Percentiles rank a stretch among this genome's conserved stretches.
phyloP scores from a whole-genome alignment of 2,113 vertebrate species.

The Ursus arctos region DNA sequence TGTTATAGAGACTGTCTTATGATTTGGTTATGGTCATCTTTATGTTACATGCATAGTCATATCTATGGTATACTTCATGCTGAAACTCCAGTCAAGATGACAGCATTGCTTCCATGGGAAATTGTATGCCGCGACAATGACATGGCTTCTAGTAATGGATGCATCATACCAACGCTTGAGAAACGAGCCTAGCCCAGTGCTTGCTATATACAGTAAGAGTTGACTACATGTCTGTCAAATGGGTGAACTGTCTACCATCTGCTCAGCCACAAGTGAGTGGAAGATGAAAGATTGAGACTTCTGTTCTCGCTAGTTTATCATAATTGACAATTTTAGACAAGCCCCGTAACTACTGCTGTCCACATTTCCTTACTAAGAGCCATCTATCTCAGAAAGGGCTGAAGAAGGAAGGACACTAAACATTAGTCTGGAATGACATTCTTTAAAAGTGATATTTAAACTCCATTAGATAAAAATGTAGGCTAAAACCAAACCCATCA shows the following conservation, averaged over 20 bases:
- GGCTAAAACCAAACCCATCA: conserved; percentile 34
- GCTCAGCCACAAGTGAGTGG: neutral
- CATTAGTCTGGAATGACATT: conserved; percentile 42
- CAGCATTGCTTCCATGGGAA: neutral
- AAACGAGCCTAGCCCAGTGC: neutral
- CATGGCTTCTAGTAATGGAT: neutral
- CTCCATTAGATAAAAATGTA: conserved; percentile 46
- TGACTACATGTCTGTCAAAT: neutral
- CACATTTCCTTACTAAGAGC: conserved; percentile 36
- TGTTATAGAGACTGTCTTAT: neutral
- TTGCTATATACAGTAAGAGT: neutral
- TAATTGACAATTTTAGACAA: conserved; percentile 14
- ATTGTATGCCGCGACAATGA: neutral
- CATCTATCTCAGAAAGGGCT: neutral
- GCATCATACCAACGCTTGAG: neutral
- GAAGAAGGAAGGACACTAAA: conserved; percentile 9
- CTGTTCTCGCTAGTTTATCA: neutral
- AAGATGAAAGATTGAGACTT: conserved; percentile 34
- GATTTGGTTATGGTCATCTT: neutral
- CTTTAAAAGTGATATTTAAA: conserved; percentile 67
- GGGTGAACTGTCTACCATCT: neutral
- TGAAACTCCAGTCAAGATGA: neutral
- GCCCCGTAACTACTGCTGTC: neutral
- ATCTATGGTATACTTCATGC: neutral
- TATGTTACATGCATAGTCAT: neutral